These are phyloP conservation scores for Acipenser transmontanus DNA, from an alignment of 2,797 vertebrate species.

Conservation along the genomic window DNA sequence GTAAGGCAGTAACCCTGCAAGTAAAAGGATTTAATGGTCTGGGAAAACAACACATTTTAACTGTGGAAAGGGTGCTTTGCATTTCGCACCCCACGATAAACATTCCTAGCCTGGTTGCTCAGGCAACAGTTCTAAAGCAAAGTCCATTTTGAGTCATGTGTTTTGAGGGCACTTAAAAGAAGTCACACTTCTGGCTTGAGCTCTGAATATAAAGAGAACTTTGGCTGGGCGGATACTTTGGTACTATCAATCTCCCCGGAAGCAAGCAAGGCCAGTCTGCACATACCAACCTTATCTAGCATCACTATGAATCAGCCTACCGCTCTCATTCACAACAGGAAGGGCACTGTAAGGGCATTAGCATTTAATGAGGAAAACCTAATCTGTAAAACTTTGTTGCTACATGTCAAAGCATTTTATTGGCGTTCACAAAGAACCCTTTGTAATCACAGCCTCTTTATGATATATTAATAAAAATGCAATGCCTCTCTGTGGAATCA, in stretches of 20 bases:
- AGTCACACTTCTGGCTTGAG: conserved; percentile 37
- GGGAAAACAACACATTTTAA: conserved; percentile 49
- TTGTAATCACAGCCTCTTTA: conserved; percentile 46
- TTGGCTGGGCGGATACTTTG: conserved; percentile 22
- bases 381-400: conserved; percentile 38
- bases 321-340: conserved; percentile 25
- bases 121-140: conserved; percentile 55
- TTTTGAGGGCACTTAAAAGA: conserved; percentile 36
- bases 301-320: conserved; percentile 27
- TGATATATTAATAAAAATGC: conserved; percentile 21
- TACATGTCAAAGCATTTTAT: conserved; percentile 45
- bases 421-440: conserved; percentile 42
- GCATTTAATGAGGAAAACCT: conserved; percentile 25
- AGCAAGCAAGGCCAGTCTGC: conserved; percentile 10
- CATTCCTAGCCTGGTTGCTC: conserved; percentile 53
- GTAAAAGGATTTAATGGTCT: conserved; percentile 46
- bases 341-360: conserved; percentile 22
- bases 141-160: conserved; percentile 52
- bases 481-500: too few relatives aligned
- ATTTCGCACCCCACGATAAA: conserved; percentile 58
- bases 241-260: conserved; percentile 23
- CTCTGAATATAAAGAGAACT: conserved; percentile 26
- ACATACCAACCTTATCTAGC: conserved; percentile 41
- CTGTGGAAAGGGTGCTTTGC: conserved; percentile 53
- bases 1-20: conserved; percentile 28